Evolutionary conservation across 2,797 vertebrate species (phyloP).

Genomic region (Tamandua tetradactyla): DNA sequence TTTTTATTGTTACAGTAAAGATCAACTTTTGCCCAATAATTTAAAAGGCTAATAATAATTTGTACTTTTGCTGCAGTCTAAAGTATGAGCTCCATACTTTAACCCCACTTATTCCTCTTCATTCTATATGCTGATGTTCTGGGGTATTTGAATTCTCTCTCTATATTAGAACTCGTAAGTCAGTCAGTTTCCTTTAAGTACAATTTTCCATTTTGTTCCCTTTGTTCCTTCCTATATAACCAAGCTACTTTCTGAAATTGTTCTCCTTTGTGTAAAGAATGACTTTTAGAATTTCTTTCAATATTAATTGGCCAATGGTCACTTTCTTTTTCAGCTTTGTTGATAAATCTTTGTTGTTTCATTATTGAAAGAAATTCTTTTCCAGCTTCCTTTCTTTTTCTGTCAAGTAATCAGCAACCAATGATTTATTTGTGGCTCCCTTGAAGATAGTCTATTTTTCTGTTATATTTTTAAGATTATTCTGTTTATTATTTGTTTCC

Average conservation of each 20-base stretch:
- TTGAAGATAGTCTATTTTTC: background rate
- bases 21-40: background rate
- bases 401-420: background rate
- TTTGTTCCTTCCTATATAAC: background rate
- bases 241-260: background rate
- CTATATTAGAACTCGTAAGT: background rate
- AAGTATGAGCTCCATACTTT: background rate
- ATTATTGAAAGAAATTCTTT: background rate
- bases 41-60: background rate
- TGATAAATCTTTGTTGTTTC: too few relatives aligned
- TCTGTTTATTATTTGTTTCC: background rate
- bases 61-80: background rate
- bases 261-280: background rate
- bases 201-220: background rate
- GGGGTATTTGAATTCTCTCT: background rate
- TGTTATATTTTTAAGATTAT: background rate
- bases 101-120: background rate
- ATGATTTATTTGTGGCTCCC: background rate
- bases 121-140: background rate
- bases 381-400: background rate
- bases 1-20: background rate
- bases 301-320: background rate
- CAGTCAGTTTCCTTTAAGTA: background rate
- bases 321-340: too few relatives aligned
- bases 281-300: background rate